Evolutionary conservation across 2,797 vertebrate species (phyloP), one percentile per base, ranked within the genome.

Genomic region (Micromesistius poutassou): DNA sequence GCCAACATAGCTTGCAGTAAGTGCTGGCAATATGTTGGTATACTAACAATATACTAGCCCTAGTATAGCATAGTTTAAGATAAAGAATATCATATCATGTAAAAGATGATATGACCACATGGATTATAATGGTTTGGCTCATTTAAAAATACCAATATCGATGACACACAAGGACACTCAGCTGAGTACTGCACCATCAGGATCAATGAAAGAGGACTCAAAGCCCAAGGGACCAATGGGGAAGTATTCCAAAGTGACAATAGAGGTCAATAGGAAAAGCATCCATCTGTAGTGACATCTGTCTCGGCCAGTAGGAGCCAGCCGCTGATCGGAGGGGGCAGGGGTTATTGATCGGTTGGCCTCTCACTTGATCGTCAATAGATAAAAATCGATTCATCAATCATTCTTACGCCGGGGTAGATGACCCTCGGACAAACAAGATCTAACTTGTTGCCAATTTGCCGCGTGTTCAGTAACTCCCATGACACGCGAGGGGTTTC

Each of bases 241-340:
- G 88, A 92, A 90, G 89, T 83, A 76, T 80, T 81, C 30, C 62
- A 28, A 19, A 82, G 78, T 78, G 80, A 87, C 86, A 86, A 81
- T 85, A 83, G 81, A 82, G 79, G 85, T 77, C 66, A 76, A 90
- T 86, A 84, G 88, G 85, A 79, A 91, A 89, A 91, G 82, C 88
- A 88, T 72, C 80, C 85, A 83, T 72, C 74, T 25, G 80, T 76
- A 75, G 35, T 31, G 30, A 87, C 83, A 75, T 50, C 81, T 84
- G 77, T 73, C 36, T 74, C 22, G 22, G 71, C 40, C 31, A 71
- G 30, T 71, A 33, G 28, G 70, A 33, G 70, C 70, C 31, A 22
- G 31, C 30, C 13, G 2, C 70, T 33, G 30, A 31, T 71, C 16
- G 28, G 70, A 71, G 30, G 70, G 70, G 70, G 31, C 8, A 9